Percentiles rank a stretch among this genome's conserved stretches.
These are phyloP conservation scores for Bostrychus sinensis DNA, from an alignment of 2,113 vertebrate genomes.

Conservation along the genomic window DNA sequence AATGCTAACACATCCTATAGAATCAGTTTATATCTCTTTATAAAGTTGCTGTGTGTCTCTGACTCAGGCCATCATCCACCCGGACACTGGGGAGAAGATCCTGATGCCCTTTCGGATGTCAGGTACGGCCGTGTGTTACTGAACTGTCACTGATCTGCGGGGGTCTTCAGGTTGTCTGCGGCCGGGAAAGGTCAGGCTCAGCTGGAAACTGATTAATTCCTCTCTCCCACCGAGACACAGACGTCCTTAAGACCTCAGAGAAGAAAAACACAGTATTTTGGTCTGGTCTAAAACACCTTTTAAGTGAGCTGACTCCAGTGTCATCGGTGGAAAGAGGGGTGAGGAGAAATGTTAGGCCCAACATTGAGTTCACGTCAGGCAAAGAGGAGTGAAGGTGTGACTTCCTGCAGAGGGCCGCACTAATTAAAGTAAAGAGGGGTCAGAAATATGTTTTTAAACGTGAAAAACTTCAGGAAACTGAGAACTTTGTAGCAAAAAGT, in stretches of 20 bases:
- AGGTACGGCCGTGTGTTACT: slow-evolving; percentile 82
- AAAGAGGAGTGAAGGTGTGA: neutral
- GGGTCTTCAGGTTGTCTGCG: slow-evolving; percentile 62
- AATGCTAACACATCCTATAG: no score
- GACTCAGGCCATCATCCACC: slow-evolving; percentile 91
- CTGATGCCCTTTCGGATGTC: slow-evolving; percentile 98
- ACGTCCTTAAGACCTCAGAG: slow-evolving; percentile 38
- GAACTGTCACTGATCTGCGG: slow-evolving; percentile 56
- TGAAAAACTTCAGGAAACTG: neutral
- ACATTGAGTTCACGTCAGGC: neutral
- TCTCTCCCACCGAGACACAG: slow-evolving; percentile 54
- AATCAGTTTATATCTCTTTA: no score
- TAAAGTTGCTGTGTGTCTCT: neutral
- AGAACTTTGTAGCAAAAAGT: neutral
- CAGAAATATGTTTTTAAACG: neutral
- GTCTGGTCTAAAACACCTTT: slow-evolving; percentile 53
- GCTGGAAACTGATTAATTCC: slow-evolving; percentile 80
- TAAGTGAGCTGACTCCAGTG: slow-evolving; percentile 4
- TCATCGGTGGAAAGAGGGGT: slow-evolving; percentile 8
- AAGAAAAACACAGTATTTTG: slow-evolving; percentile 60
- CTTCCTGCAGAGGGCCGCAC: neutral
- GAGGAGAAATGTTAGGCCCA: slow-evolving; percentile 12
- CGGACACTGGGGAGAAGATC: slow-evolving; percentile 94
- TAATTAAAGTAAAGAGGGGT: slow-evolving; percentile 2
- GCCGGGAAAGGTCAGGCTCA: slow-evolving; percentile 77